Base-by-base conservation (phyloP, 2,888 invertebrate species). In the Brachynemurus nebulosus region DNA sequence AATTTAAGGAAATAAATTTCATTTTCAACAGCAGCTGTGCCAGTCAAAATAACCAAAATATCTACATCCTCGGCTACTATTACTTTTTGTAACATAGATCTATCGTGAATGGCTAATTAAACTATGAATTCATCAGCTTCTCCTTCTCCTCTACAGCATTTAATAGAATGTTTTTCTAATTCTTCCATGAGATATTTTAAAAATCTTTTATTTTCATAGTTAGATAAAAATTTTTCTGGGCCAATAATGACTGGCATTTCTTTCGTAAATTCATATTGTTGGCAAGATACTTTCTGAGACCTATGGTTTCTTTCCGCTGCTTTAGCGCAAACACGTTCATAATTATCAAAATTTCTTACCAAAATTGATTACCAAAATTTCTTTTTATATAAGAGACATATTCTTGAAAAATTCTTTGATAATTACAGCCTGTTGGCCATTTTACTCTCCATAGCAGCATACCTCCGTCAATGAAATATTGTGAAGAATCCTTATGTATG, bases 401-500 rank as follows among this genome's bases (percentile, higher is more conserved):
- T n/a, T 44, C 25, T 16, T 44, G 12, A 42, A 44, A 48, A 12
- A 50, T 43, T 16, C n/a, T 19, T 4, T 34, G 30, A 43, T 44
- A 48, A 9, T 19, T 25, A 11, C 18, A 25, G n/a, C 44, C 42
- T 14, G 30, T 41, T 20, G 17, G 34, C 53, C 53, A 53, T 12
- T 51, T 46, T 30, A 53, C 49, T 37, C 44, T 33, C 23, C 51
- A 48, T 18, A 53, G 39, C 21, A 52, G 30, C 35, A 35, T 50
- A 5, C 52, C 52, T 12, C 51, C 52, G 39, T 53, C 54, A 11
- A 54, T 39, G 3, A 51, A 27, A 16, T 44, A 44, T 1, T 12
- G 19, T 21, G 8, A 43, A 46, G 47, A 9, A 14, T 34, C n/a
- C 12, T 34, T 34, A 14, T 34, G 7, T n/a, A 34, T 12, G 16